Percentiles rank a stretch among this genome's conserved stretches.
Conservation (phyloP, 2,888 invertebrate species). For the Stenurella melanura region DNA sequence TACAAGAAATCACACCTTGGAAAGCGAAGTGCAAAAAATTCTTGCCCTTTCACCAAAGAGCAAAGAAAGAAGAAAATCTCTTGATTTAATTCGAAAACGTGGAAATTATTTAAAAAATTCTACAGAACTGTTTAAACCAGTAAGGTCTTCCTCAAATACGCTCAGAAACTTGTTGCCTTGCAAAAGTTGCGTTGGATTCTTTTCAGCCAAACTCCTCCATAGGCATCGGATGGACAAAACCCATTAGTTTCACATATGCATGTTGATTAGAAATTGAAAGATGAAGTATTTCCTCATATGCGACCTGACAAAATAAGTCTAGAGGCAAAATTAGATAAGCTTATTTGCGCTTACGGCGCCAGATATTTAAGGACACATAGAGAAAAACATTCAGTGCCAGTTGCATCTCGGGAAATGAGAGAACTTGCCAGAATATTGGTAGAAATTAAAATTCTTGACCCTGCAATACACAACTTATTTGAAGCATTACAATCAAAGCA, state of each 20-base stretch:
- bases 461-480: conserved; percentile 44
- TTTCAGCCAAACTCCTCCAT: conserved; percentile 24
- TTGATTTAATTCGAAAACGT: conserved; percentile 29
- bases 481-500: conserved; percentile 46
- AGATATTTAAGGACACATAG: conserved; percentile 53
- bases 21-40: conserved; percentile 27
- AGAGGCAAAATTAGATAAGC: conserved; percentile 40
- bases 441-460: conserved; percentile 43
- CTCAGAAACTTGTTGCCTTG: conserved; percentile 22
- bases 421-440: conserved; percentile 47
- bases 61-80: conserved; percentile 21
- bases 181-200: conserved; percentile 18
- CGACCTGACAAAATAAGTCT: conserved; percentile 39
- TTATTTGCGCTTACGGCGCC: conserved; percentile 54
- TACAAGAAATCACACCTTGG: conserved; percentile 29
- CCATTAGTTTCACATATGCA: background rate
- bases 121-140: conserved; percentile 20
- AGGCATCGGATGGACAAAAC: conserved; percentile 20
- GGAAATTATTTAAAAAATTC: conserved; percentile 32
- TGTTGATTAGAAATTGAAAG: conserved; percentile 1
- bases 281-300: conserved; percentile 44
- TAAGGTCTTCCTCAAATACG: background rate
- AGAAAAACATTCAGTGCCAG: conserved; percentile 55
- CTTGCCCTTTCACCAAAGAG: background rate
- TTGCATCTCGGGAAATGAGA: conserved; percentile 37